Base-by-base conservation (phyloP, 2,888 invertebrate species). In the Mechanitis messenoides region DNA sequence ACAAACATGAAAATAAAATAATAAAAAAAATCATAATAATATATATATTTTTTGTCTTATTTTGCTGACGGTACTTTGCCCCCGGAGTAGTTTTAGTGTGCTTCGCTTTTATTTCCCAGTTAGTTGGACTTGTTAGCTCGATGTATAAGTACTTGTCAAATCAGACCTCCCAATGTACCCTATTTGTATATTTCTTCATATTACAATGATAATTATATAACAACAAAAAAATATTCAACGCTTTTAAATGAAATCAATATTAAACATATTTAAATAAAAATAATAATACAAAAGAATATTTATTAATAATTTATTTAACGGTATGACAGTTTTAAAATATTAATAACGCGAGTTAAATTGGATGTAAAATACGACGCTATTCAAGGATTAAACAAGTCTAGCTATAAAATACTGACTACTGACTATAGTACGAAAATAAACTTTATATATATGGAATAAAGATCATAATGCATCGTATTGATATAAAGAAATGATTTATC, bases 61-160 rank as follows among this genome's bases (percentile, higher is more conserved):
- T 69, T 38, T 60, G 66, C 60, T 83, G 81, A 71, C 84, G 74
- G 67, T 86, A 82, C 82, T 38, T 55, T 66, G 78, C 82, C 80
- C 78, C 71, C 70, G 77, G 72, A 64, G 76, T 76, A 79, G 76
- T 75, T 75, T 75, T 75, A 76, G 78, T 81, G 80, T 79, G 83
- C 80, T 80, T 81, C 84, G 80, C 82, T 84, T 84, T 85, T 84
- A 84, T 85, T 83, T 81, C 80, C 77, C 78, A 78, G 85, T 87
- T 85, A 86, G 81, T 70, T 71, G 62, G 72, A 76, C 83, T 83
- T 81, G 84, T 85, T 84, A 83, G 80, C 76, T 76, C 70, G 67
- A 72, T 71, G 74, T 73, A 68, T 70, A 69, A 71, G 66, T 67
- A 70, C 71, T 73, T 68, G 72, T 73, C 72, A 73, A 70, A 70